Base-by-base conservation (phyloP, 2,888 invertebrate genomes). In the Plemyria rubiginata region DNA sequence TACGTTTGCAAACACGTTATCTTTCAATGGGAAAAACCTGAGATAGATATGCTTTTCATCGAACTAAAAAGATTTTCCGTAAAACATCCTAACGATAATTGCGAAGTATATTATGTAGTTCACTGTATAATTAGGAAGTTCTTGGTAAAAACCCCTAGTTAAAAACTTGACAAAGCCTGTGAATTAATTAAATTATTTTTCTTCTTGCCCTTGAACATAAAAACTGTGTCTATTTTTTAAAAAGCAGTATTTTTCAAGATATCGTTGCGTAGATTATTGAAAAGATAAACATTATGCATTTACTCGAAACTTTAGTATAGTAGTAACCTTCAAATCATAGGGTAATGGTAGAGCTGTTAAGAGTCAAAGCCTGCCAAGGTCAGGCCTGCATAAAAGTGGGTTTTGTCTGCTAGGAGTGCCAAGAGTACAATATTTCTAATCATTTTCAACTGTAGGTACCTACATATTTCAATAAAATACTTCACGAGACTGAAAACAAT, bases 341-440 rank as follows among this genome's bases (percentile, higher is more conserved):
- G 61, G 60, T 63, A 54, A 59, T 59, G 52, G 62, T 67, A 60
- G 52, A 67, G 61, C 54, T 66, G 71, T 71, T 3, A 2, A 22
- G 22, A 22, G 22, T 22, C 73, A 78, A 64, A 68, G 60, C 51
- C 59, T 62, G 53, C 60, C 71, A 82, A 82, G 81, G 82, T 76
- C 67, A 63, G 70, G 54, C 76, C 70, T 70, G 73, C 72, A 75
- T 69, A 65, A 46, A 41, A 45, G 61, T 48, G 67, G 74, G 72
- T 65, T 65, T n/a, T 70, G 74, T 72, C 73, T 73, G 40, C 6
- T 51, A 68, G 80, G 80, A 75, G 80, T 73, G 82, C 70, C 79
- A 43, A 49, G 9, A 45, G 16, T 9, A 9, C 3, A 43, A 43
- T 43, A 43, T 13, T 32, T 5, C 32, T 32, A 8, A 32, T 32